These are phyloP conservation scores for Ibycter americanus DNA, from an alignment of 2,797 vertebrate species.

Conservation along the genomic window DNA sequence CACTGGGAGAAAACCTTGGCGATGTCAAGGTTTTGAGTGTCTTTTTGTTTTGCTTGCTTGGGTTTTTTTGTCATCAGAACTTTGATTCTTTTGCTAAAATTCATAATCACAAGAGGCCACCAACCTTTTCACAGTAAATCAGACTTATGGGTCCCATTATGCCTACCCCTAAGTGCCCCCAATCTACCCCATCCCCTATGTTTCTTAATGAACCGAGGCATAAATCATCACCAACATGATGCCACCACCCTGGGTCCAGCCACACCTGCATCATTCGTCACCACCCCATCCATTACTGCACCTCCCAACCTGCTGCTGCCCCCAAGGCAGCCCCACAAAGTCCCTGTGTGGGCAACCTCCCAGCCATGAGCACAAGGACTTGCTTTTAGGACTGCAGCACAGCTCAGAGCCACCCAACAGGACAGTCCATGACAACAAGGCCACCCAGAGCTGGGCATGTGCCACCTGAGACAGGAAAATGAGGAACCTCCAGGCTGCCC, in stretches of 20 bases:
- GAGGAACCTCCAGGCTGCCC: not conserved
- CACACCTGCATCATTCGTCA: not conserved
- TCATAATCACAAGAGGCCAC: not conserved
- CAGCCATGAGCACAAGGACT: not conserved
- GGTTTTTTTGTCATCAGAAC: not conserved
- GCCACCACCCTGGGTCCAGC: not conserved
- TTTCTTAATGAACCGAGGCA: not conserved
- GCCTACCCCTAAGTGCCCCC: not conserved
- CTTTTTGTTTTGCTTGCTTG: not conserved
- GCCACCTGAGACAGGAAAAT: not conserved
- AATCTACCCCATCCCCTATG: not conserved
- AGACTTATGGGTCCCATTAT: not conserved
- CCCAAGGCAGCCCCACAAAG: not conserved
- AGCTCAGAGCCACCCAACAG: not conserved
- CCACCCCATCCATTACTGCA: not conserved
- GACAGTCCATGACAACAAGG: accelerated
- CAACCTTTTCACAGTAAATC: not conserved
- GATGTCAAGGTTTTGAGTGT: not conserved
- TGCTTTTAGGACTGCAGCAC: not conserved
- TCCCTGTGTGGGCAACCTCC: not conserved
- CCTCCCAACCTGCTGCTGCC: not conserved
- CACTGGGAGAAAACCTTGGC: not conserved
- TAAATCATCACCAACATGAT: not conserved
- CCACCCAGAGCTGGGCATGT: not conserved
- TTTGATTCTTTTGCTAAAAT: not conserved